Base-by-base conservation (phyloP, 2,113 vertebrate species). In the Daubentonia madagascariensis region DNA sequence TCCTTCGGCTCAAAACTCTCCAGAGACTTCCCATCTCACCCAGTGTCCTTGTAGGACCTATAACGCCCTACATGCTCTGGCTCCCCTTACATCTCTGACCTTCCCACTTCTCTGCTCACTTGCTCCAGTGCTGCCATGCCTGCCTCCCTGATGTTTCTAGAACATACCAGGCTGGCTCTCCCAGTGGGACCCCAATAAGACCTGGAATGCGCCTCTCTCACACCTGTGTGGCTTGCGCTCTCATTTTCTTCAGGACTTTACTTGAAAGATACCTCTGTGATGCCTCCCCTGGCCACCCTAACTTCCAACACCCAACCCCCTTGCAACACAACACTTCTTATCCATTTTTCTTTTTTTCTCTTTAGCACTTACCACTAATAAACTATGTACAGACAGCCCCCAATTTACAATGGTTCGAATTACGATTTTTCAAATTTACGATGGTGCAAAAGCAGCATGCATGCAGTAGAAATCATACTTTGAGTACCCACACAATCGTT, bases 191-290 rank as follows among this genome's bases (percentile, higher is more conserved):
- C 20, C 9, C 25, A 1, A 8, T 6, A 59, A 35, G 43, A 10
- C 43, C 40, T 50, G 37, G 25, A 32, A 43, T 52, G 28, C 20
- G 75, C 65, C 63, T 54, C 79, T 86, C 25, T 63, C 72, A 61
- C 30, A 12, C 48, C 73, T 23, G 20, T 40, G 23, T 70, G 72
- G 40, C 35, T 67, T 79, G 52, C 17, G 18, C 1, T 75, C 68
- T 93, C 25, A 57, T 73, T 65, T 65, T 94, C 35, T 35, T 91
- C 22, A 52, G 67, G 23, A 48, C 59, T 89, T 61, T 50, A 78
- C n/a, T 79, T 18, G 30, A 78, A 80, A 37, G 63, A 89, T 20
- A 61, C 30, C 45, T 85, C 50, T 52, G 12, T 52, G 35, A n/a
- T 63, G 50, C 43, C 45, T 57, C 13, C 12, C 8, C 12, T 54